Evolutionary conservation across 2,113 vertebrate species (phyloP).

Genomic region (Columba janthina): DNA sequence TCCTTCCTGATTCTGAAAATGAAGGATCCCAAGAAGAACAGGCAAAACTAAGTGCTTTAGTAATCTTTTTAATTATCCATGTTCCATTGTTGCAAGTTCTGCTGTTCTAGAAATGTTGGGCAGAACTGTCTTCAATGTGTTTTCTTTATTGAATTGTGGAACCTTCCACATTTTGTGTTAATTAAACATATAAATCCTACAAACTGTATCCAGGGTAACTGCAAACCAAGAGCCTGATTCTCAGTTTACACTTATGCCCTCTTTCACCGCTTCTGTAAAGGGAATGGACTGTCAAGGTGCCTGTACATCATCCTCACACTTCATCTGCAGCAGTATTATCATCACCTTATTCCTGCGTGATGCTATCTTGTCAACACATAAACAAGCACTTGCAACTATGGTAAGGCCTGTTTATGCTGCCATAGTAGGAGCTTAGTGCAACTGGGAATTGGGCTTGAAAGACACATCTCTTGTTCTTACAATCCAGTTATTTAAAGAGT

Average conservation of each 20-base stretch:
- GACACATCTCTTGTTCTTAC: background rate
- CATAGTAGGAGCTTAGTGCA: background rate
- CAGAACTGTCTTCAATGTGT: background rate
- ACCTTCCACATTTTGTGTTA: background rate
- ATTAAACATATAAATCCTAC: constrained; percentile 42
- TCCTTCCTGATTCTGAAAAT: background rate
- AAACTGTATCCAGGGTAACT: background rate
- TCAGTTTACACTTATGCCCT: background rate
- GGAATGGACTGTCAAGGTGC: background rate
- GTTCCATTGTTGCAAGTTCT: background rate
- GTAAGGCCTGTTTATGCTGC: background rate
- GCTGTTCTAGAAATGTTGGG: background rate
- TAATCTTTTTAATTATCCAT: background rate
- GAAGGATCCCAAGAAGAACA: background rate
- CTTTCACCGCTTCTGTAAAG: background rate
- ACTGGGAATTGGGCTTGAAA: background rate
- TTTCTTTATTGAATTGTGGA: background rate
- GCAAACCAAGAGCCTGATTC: background rate
- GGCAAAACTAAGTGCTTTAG: background rate
- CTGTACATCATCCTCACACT: background rate
- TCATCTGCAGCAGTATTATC: background rate
- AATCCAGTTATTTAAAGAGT: background rate
- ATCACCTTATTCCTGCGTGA: background rate
- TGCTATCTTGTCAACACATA: background rate
- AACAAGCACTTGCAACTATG: background rate